phyloP scores from a whole-genome alignment of 1,140 invertebrate species.

The Bombus waltoni region DNA sequence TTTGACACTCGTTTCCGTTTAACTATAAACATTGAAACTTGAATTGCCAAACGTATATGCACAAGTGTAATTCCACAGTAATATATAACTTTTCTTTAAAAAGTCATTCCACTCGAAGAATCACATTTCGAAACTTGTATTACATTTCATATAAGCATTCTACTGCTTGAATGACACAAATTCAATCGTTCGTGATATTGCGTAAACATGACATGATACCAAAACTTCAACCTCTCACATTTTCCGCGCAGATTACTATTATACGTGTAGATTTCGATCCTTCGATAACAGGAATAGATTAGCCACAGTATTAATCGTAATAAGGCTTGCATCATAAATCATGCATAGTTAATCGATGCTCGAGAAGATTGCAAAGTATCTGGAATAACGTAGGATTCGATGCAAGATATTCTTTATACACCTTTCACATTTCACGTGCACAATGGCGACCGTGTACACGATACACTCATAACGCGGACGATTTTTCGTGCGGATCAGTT shows the following conservation, averaged over 20 bases:
- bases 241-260: neutral
- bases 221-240: neutral
- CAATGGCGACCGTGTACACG: neutral
- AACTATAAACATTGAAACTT: too few relatives aligned
- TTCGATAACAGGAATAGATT: neutral
- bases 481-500: slow-evolving; percentile 1
- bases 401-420: neutral
- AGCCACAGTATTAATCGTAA: neutral
- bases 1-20: too few relatives aligned
- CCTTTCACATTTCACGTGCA: slow-evolving; percentile 15
- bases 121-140: too few relatives aligned
- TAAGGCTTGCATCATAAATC: neutral
- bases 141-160: too few relatives aligned
- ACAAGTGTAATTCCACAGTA: too few relatives aligned
- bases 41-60: too few relatives aligned
- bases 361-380: slow-evolving; percentile 12
- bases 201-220: neutral
- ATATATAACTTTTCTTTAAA: too few relatives aligned
- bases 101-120: too few relatives aligned
- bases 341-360: neutral
- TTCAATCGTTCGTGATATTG: neutral
- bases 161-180: too few relatives aligned
- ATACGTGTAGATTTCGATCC: too few relatives aligned
- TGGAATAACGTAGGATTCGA: neutral
- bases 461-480: neutral